Percentiles rank a stretch among this genome's conserved stretches.
Conservation (phyloP, 2,888 invertebrate species). For the Stenchaetothrips biformis region DNA sequence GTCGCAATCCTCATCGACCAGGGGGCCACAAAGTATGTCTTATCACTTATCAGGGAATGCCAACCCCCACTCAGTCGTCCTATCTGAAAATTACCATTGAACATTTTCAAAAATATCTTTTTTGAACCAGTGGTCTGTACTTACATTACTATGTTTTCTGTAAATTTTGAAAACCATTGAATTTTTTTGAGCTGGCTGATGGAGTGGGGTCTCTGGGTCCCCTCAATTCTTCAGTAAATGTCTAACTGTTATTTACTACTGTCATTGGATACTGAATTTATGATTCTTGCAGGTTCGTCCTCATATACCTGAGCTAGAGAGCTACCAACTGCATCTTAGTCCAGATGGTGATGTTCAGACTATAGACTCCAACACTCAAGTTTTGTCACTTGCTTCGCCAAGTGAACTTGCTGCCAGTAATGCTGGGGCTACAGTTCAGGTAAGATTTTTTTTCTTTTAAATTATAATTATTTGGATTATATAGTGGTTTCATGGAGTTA, state of each 20-base stretch:
- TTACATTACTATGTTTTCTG: conserved; percentile 28
- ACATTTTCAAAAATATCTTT: too few species aligned
- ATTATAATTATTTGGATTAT: neutral
- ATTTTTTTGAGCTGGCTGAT: conserved; percentile 11
- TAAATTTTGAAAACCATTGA: too few species aligned
- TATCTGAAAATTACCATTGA: too few species aligned
- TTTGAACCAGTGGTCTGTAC: neutral
- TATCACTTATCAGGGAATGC: too few species aligned
- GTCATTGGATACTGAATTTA: neutral
- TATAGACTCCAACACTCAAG: neutral
- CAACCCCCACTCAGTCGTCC: too few species aligned
- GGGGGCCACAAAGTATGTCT: conserved; percentile 68
- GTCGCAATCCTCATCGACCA: conserved; percentile 82
- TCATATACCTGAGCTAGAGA: conserved; percentile 62
- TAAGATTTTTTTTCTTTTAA: neutral
- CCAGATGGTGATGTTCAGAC: neutral
- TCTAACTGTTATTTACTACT: neutral
- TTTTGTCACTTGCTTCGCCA: conserved; percentile 7
- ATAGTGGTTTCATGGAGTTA: neutral
- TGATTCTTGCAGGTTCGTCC: conserved; percentile 55
- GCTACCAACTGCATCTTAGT: conserved; percentile 51
- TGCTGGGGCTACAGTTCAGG: conserved; percentile 31
- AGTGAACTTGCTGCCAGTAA: conserved; percentile 27
- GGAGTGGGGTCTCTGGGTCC: neutral
- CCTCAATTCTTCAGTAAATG: neutral